These are phyloP conservation scores for Metalampra italica DNA, from an alignment of 2,888 invertebrate species.

Conservation along the genomic window DNA sequence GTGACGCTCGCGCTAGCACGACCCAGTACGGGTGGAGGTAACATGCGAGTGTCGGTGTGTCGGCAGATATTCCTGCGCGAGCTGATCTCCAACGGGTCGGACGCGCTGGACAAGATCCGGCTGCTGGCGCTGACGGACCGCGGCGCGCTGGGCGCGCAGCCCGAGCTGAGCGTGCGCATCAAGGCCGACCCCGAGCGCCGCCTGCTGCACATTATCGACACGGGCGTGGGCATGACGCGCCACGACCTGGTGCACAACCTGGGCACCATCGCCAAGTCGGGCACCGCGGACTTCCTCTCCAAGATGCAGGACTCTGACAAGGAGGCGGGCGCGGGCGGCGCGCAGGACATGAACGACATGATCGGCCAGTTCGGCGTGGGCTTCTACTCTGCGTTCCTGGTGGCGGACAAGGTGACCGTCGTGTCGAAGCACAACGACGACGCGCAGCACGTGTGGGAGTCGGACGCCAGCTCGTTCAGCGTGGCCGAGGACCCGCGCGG, in stretches of 20 bases:
- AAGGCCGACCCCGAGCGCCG: conserved; percentile 95
- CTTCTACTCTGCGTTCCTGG: conserved; percentile 98
- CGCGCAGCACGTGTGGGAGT: conserved; percentile 98
- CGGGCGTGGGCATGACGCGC: conserved; percentile 98
- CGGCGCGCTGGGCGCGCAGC: conserved; percentile 85
- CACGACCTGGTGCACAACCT: conserved; percentile 95
- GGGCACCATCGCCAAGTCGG: conserved; percentile 98
- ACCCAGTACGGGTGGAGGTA: background rate
- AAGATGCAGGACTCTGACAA: conserved; percentile 87
- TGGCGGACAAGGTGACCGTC: conserved; percentile 97
- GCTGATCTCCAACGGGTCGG: conserved; percentile 99
- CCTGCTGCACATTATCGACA: conserved; percentile 95
- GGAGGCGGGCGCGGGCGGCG: conserved; percentile 40
- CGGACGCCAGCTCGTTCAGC: conserved; percentile 93
- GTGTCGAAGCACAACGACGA: conserved; percentile 97
- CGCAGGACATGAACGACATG: conserved; percentile 94
- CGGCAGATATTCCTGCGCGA: conserved; percentile 95
- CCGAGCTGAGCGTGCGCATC: conserved; percentile 93
- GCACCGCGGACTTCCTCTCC: conserved; percentile 96
- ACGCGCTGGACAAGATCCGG: conserved; percentile 98
- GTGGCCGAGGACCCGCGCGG: conserved; percentile 97
- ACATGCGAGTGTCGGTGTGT: conserved; percentile 12
- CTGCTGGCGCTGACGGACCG: conserved; percentile 94
- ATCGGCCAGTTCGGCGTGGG: conserved; percentile 99
- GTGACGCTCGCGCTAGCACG: conserved; percentile 6